These are phyloP conservation scores for Acanthoscelides obtectus DNA, from an alignment of 2,888 invertebrate genomes.

Conservation along the genomic window DNA sequence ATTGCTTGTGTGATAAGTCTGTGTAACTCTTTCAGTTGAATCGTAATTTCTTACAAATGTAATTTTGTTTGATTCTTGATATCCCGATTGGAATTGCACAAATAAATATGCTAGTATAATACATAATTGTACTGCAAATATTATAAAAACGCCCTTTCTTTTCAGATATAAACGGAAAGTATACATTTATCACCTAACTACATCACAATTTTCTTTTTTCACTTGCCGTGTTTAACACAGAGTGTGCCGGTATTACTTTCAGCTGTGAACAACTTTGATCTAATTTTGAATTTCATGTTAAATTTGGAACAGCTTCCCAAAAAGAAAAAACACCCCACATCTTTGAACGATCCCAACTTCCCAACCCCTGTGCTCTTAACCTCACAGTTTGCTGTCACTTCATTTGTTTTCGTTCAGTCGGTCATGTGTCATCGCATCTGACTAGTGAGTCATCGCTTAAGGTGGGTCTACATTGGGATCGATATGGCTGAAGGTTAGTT, in stretches of 20 bases:
- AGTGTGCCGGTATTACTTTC: not conserved
- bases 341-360: not conserved
- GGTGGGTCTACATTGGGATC: not conserved
- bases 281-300: not conserved
- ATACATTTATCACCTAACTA: conserved; percentile 34
- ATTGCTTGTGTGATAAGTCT: conserved; percentile 39
- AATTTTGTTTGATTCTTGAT: conserved; percentile 16
- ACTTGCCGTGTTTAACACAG: not conserved
- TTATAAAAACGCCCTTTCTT: conserved; percentile 41
- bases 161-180: conserved; percentile 36
- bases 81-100: conserved; percentile 29
- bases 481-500: not conserved
- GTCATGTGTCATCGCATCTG: not conserved
- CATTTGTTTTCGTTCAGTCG: not conserved
- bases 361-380: not conserved
- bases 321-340: not conserved
- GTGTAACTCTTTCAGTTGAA: conserved; percentile 17
- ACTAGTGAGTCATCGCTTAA: not conserved
- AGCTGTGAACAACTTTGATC: not conserved
- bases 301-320: not conserved
- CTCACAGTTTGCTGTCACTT: not conserved
- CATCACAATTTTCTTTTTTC: conserved; percentile 26
- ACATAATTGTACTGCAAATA: conserved; percentile 40
- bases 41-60: conserved; percentile 21
- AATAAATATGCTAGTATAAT: conserved; percentile 41